Percentiles rank a stretch among this genome's conserved stretches.
These are phyloP conservation scores for Diplazon laetatorius DNA, from an alignment of 2,888 invertebrate genomes.

Conservation along the genomic window DNA sequence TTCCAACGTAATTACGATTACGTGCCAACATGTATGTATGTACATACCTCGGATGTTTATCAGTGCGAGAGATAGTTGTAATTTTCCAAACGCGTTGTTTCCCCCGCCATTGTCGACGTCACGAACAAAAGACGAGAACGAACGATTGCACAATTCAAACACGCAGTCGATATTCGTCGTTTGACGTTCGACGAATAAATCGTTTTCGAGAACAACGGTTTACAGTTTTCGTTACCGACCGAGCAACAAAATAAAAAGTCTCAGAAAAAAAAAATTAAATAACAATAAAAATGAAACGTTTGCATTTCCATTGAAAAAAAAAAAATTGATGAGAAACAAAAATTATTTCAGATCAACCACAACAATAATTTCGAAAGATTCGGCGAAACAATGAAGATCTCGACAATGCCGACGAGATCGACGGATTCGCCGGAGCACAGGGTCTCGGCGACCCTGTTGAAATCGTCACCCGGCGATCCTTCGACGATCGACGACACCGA, in stretches of 20 bases:
- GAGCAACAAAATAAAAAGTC: too few relatives aligned
- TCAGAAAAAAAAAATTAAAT: slow-evolving; percentile 19
- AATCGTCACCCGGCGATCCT: slow-evolving; percentile 67
- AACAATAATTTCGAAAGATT: slow-evolving; percentile 76
- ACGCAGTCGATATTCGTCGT: too few relatives aligned
- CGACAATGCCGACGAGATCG: slow-evolving; percentile 74
- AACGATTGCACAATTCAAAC: too few relatives aligned
- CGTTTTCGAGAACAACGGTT: too few relatives aligned
- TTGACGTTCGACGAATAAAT: too few relatives aligned
- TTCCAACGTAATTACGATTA: too few relatives aligned
- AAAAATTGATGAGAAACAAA: too few relatives aligned
- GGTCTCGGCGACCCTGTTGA: slow-evolving; percentile 73
- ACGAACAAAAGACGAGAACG: not conserved
- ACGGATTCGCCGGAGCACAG: slow-evolving; percentile 72
- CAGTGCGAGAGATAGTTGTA: too few relatives aligned
- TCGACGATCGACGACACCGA: slow-evolving; percentile 62
- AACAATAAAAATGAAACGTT: not conserved
- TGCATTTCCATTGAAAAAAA: slow-evolving; percentile 20
- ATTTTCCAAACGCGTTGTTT: too few relatives aligned
- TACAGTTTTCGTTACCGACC: too few relatives aligned
- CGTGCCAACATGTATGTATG: too few relatives aligned
- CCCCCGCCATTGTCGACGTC: not conserved
- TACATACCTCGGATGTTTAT: too few relatives aligned
- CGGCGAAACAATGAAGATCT: slow-evolving; percentile 78
- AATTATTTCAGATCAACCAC: slow-evolving; percentile 71